Base-by-base conservation (phyloP, 2,888 invertebrate genomes). In the Heteromurus nitidus region DNA sequence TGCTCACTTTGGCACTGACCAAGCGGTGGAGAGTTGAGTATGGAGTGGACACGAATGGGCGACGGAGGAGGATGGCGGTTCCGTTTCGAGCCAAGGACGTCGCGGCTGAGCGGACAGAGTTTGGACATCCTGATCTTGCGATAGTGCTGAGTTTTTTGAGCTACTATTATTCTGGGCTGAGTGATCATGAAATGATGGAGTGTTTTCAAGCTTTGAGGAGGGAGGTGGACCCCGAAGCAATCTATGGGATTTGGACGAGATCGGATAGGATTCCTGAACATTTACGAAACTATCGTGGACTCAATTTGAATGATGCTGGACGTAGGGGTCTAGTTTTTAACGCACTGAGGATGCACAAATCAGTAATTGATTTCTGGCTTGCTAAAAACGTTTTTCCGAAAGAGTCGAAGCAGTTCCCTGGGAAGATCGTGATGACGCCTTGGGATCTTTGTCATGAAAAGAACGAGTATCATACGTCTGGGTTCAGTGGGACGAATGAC, bases 11-110 rank as follows among this genome's bases (percentile, higher is more conserved):
- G n/a, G 77, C 82, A 0, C 50, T 86, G 20, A 64, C 20, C 0
- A 86, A 85, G 64, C 74, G 86, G 13, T 86, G 86, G 86, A 68
- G 84, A 24, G 86, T 86, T 5, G 84, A 86, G 44, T 85, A 85
- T 64, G 86, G 86, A 9, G 86, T 86, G 16, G 73, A 85, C 65
- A 30, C 68, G 0, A 47, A 47, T 11, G 47, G 20, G 16, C 67
- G 77, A 22, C 65, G 80, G n/a, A 55, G 75, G 11, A 31, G 47
- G 53, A 83, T 85, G 82, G 84, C 85, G 3, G 85, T 86, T 13
- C 86, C 86, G 11, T 85, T 85, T 18, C 24, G 75, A 53, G 84
- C 80, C 0, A 84, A 84, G 44, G 86, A 86, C 55, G 75, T 82
- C 9, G 82, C 85, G 5, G 72, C 82, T 3, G 85, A 86, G 64